Evolutionary conservation across 2,113 vertebrate species (phyloP).

Genomic region (Podarcis raffonei): DNA sequence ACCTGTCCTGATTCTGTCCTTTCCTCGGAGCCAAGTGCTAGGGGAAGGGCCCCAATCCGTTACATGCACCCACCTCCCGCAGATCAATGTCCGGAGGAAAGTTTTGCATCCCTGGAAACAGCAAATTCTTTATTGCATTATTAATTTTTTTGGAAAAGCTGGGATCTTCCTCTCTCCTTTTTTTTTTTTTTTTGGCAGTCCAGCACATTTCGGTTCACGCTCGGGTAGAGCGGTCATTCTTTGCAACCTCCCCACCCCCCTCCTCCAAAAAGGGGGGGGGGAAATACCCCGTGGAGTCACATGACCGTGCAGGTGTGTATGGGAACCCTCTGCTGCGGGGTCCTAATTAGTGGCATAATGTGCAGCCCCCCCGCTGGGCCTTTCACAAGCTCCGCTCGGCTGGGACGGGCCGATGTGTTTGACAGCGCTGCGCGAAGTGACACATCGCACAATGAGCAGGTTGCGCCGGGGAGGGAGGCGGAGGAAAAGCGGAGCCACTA

Average conservation of each 20-base stretch:
- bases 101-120: constrained; percentile 26
- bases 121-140: neutral
- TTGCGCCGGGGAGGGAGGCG: constrained; percentile 18
- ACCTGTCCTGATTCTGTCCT: too few species aligned
- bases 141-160: too few species aligned
- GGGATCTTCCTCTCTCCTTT: too few species aligned
- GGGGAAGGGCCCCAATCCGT: neutral
- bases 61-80: neutral
- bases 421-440: constrained; percentile 68
- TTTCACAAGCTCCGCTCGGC: constrained; percentile 68
- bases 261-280: neutral
- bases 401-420: constrained; percentile 54
- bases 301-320: constrained; percentile 77
- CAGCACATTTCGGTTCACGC: constrained; percentile 58
- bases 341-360: constrained; percentile 79
- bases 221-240: constrained; percentile 52
- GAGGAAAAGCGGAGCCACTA: constrained; percentile 9
- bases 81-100: neutral
- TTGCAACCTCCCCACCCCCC: constrained; percentile 11
- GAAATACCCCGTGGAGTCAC: constrained; percentile 24
- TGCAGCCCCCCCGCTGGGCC: constrained; percentile 66
- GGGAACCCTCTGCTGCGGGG: constrained; percentile 51
- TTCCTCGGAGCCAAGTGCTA: neutral
- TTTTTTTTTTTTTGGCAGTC: neutral
- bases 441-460: constrained; percentile 73